Evolutionary conservation across 1,140 invertebrate species (phyloP), one percentile per base, ranked within the genome.

Genomic region (Acromyrmex echinatior): DNA sequence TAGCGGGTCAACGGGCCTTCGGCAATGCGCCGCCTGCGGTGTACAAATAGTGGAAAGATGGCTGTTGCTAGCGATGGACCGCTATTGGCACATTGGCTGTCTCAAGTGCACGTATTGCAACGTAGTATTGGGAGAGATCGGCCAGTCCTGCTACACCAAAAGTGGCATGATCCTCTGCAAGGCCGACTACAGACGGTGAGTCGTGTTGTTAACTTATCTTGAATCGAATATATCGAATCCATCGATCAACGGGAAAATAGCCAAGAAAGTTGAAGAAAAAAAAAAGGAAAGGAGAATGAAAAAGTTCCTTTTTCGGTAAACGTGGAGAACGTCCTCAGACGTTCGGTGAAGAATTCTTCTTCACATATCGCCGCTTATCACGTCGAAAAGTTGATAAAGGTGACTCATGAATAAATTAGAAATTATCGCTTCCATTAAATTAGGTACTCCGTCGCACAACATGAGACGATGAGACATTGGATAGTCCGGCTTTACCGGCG

Each of bases 1-100:
- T 63, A 93, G 92, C 86, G 94, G 94, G 89, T 89, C 92, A 79
- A 92, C 92, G 77, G 93, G 89, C 92, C 96, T 90, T 90, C 94
- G 95, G 88, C 92, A 92, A 96, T 97, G 94, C 95, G 96, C 91
- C 95, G 96, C 88, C 96, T 97, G 94, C 95, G 96, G 87, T 96
- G 97, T 97, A 90, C 97, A 98, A 96, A 99, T 99, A 95, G 96
- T 98, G 90, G 98, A 99, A 96, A 96, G 98, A 94, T 99, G 97
- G 96, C 96, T 99, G 86, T 96, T 99, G 81, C 97, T 98, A 94
- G 98, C 98, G 70, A 96, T 98, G 93, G 98, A 99, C 96, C 96
- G 98, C 93, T 99, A 98, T 96, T 99, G 98, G 98, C 98, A 99
- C 96, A 97, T 98, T 95, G 97, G 97, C 88, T 99, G 98, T 96